phyloP scores from a whole-genome alignment of 2,888 invertebrate species.

The Cerceris ruficornis region DNA sequence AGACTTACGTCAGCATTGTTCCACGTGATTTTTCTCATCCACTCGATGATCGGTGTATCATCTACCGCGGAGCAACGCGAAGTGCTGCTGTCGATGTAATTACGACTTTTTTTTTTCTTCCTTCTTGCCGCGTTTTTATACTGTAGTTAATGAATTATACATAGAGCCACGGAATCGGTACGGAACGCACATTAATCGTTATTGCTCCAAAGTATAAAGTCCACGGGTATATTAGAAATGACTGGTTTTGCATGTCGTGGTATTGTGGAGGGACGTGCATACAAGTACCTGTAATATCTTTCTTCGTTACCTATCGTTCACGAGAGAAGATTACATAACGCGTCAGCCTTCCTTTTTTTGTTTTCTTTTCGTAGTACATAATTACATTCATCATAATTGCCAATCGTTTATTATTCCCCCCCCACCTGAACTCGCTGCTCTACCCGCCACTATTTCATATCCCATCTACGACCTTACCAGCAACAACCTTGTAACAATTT shows the following conservation, averaged over 20 bases:
- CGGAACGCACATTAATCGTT: conserved; percentile 28
- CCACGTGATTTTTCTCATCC: conserved; percentile 7
- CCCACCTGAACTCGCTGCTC: background rate
- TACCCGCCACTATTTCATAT: conserved; percentile 5
- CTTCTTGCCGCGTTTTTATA: background rate
- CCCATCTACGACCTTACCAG: conserved; percentile 15
- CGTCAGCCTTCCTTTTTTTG: conserved; percentile 14
- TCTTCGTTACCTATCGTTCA: conserved; percentile 43
- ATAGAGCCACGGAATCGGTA: conserved; percentile 17
- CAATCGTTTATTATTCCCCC: conserved; percentile 5
- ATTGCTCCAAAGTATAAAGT: conserved; percentile 37
- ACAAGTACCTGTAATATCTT: conserved; percentile 59
- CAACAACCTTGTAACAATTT: conserved; percentile 26
- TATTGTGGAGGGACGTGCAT: conserved; percentile 61
- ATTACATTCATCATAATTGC: conserved; percentile 22
- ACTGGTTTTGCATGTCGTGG: conserved; percentile 67
- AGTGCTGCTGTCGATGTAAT: conserved; percentile 34
- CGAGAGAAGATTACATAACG: conserved; percentile 35
- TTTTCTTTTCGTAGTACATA: background rate
- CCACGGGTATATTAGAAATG: conserved; percentile 48
- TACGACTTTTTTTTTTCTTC: conserved; percentile 46
- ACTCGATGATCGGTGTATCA: conserved; percentile 32
- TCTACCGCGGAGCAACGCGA: conserved; percentile 28
- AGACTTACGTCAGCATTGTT: background rate
- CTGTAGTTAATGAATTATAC: conserved; percentile 22